Evolutionary conservation across 2,797 vertebrate species (phyloP).

Genomic region (Eulemur mongoz): DNA sequence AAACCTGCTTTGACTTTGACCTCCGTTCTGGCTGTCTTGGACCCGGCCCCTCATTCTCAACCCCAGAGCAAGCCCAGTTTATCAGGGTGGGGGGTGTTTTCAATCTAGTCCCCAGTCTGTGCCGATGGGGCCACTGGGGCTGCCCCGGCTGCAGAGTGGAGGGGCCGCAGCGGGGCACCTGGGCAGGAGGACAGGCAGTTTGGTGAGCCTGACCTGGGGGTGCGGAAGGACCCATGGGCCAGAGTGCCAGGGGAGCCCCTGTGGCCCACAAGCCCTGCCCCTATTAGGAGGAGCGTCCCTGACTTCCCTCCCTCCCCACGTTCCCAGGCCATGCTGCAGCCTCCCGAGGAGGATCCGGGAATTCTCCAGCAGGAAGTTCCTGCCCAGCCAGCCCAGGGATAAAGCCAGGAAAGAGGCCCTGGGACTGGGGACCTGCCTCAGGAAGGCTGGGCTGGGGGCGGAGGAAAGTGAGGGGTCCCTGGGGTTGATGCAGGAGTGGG

Average conservation of each 20-base stretch:
- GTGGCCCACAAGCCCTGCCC: neutral
- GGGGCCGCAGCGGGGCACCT: neutral
- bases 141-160: neutral
- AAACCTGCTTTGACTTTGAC: slow-evolving; percentile 25
- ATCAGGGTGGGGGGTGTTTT: neutral
- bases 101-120: neutral
- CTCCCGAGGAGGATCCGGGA: slow-evolving; percentile 82
- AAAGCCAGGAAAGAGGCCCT: slow-evolving; percentile 76
- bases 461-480: neutral
- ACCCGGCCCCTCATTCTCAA: fast-evolving
- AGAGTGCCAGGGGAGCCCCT: slow-evolving; percentile 32
- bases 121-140: neutral
- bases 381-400: slow-evolving; percentile 80
- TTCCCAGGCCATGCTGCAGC: slow-evolving; percentile 24
- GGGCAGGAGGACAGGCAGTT: neutral
- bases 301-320: neutral
- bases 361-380: slow-evolving; percentile 87
- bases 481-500: too few relatives aligned
- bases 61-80: neutral
- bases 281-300: neutral
- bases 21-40: neutral
- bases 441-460: neutral
- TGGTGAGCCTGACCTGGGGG: neutral
- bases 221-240: neutral
- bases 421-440: neutral